These are phyloP conservation scores for Pseudomugil tenellus DNA, from an alignment of 2,797 vertebrate species.

Conservation along the genomic window DNA sequence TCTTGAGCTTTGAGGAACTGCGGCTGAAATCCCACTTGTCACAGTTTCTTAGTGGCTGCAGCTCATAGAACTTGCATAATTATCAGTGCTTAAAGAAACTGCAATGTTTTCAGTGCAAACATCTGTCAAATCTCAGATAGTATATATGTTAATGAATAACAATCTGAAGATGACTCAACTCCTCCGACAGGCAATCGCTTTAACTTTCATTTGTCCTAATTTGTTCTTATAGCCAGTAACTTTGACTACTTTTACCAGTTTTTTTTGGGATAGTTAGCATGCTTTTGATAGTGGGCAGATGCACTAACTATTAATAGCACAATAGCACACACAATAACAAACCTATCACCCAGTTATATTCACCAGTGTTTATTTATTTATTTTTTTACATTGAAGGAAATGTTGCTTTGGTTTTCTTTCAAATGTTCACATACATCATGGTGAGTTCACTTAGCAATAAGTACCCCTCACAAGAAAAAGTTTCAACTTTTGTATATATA, in stretches of 20 bases:
- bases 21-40: conserved; percentile 29
- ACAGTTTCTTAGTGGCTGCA: conserved; percentile 25
- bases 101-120: background rate
- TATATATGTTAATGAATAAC: background rate
- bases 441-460: too few relatives aligned
- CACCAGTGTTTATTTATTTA: background rate
- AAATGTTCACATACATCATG: too few relatives aligned
- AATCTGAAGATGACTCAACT: conserved; percentile 1
- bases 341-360: background rate
- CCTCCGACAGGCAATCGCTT: background rate
- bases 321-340: too few relatives aligned
- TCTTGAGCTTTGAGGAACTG: conserved; percentile 28
- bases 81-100: background rate
- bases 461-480: too few relatives aligned
- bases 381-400: too few relatives aligned
- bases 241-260: background rate
- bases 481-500: too few relatives aligned
- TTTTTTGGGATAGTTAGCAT: too few relatives aligned
- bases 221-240: background rate
- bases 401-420: too few relatives aligned
- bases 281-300: too few relatives aligned
- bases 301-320: background rate
- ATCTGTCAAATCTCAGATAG: background rate
- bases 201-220: background rate
- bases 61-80: conserved; percentile 15